phyloP scores from a whole-genome alignment of 2,888 invertebrate genomes.

The Allolobophora icterica region DNA sequence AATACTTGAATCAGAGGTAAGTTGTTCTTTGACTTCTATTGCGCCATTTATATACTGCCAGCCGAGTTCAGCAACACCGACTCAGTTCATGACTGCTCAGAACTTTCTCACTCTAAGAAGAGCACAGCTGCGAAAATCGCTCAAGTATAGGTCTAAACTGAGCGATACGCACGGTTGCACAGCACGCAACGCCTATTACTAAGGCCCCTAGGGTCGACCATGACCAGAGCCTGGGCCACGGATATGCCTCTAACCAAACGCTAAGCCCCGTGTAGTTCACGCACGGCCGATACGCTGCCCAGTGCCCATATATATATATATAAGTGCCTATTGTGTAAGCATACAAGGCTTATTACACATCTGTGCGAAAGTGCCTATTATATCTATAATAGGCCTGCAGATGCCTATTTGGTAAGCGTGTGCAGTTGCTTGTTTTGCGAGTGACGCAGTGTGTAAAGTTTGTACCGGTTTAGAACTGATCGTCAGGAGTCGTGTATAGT shows the following conservation, averaged over 20 bases:
- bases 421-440: background rate
- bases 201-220: background rate
- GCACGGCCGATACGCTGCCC: background rate
- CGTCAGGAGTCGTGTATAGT: background rate
- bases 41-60: background rate
- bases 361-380: background rate
- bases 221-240: background rate
- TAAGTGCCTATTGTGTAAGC: background rate
- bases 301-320: too few relatives aligned
- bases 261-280: background rate
- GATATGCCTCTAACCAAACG: background rate
- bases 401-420: background rate
- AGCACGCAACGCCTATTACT: background rate
- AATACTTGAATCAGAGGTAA: too few relatives aligned
- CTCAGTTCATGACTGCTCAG: background rate
- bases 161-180: background rate
- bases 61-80: background rate
- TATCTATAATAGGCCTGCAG: background rate
- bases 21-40: background rate
- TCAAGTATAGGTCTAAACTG: background rate
- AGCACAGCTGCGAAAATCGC: background rate
- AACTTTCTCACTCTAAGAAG: background rate
- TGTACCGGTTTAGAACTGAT: background rate
- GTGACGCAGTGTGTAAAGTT: background rate
- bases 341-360: background rate